These are phyloP conservation scores for Sarcophaga subvicina DNA, from an alignment of 2,888 invertebrate species.

Conservation along the genomic window DNA sequence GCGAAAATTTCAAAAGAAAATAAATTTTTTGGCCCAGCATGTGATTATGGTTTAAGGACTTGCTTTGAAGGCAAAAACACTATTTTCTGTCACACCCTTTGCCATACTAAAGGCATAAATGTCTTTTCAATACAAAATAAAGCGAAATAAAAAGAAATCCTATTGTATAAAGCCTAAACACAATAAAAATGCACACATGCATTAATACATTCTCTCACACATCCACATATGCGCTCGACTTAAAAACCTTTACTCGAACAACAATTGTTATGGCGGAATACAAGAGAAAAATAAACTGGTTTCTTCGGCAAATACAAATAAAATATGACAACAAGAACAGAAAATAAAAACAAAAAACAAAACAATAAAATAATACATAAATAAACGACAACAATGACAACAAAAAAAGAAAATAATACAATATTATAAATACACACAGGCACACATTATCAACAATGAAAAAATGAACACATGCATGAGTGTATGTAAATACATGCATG, in stretches of 20 bases:
- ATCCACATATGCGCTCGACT: background rate
- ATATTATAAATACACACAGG: background rate
- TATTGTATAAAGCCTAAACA: conserved; percentile 28
- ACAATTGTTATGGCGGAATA: conserved; percentile 3
- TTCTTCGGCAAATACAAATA: conserved; percentile 26
- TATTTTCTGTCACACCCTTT: background rate
- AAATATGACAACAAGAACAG: conserved; percentile 1
- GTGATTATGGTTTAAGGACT: no score
- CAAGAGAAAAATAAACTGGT: conserved; percentile 56
- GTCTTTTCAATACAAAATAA: conserved; percentile 13
- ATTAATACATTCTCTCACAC: conserved; percentile 4
- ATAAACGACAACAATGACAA: background rate
- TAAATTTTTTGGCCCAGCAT: no score
- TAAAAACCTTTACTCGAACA: conserved; percentile 43
- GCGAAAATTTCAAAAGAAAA: no score
- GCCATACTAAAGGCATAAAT: background rate
- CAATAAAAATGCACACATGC: background rate
- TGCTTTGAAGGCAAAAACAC: no score
- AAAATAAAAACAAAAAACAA: conserved; percentile 29
- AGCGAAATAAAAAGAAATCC: background rate
- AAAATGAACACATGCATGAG: background rate
- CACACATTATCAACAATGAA: background rate
- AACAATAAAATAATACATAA: conserved; percentile 20
- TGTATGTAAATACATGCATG: background rate
- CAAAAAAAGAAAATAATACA: conserved; percentile 19